phyloP scores from a whole-genome alignment of 1,140 invertebrate genomes.

The Glomeris maerens region DNA sequence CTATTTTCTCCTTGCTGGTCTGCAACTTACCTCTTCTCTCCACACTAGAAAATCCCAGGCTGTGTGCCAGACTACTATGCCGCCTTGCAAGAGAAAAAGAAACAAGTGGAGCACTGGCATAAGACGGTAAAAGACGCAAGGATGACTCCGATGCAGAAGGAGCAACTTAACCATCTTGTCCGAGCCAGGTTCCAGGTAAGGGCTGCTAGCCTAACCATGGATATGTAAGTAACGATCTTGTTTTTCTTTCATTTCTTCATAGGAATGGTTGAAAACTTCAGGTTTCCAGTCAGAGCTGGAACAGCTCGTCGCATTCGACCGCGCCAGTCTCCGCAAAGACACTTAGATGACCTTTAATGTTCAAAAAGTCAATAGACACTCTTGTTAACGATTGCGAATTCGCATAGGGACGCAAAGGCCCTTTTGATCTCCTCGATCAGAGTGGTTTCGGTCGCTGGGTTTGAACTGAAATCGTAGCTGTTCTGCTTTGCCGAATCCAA shows the following conservation, averaged over 20 bases:
- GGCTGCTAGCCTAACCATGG: neutral
- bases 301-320: neutral
- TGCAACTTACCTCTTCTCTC: neutral
- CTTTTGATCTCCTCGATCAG: too few relatives aligned
- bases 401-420: too few relatives aligned
- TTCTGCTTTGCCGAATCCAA: too few relatives aligned
- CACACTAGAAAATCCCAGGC: neutral
- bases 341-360: too few relatives aligned
- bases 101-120: slow-evolving; percentile 1
- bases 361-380: too few relatives aligned
- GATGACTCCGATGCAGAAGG: neutral
- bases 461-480: too few relatives aligned
- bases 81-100: neutral
- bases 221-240: neutral
- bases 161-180: slow-evolving; percentile 2
- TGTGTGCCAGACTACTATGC: neutral
- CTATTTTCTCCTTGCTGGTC: neutral
- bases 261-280: neutral
- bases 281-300: neutral
- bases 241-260: neutral
- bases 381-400: too few relatives aligned
- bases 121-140: neutral
- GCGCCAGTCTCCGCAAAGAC: too few relatives aligned
- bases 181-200: slow-evolving; percentile 6
- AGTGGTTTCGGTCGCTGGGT: too few relatives aligned